These are phyloP conservation scores for Chrysotoxum bicinctum DNA, from an alignment of 2,888 invertebrate genomes.

Conservation along the genomic window DNA sequence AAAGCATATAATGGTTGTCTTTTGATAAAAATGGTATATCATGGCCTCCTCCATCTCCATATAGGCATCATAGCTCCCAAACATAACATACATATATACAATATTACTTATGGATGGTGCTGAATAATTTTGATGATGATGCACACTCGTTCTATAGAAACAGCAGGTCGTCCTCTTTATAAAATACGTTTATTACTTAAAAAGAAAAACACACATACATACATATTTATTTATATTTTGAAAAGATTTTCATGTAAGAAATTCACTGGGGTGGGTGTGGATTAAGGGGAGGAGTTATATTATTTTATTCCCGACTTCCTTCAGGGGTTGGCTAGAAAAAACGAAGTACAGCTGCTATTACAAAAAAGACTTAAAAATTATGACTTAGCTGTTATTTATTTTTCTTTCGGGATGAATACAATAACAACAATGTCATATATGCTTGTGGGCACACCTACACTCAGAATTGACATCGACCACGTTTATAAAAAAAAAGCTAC, in stretches of 20 bases:
- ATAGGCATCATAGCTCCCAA: neutral
- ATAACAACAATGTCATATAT: conserved; percentile 30
- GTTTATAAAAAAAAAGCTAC: conserved; percentile 1
- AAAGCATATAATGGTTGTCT: conserved; percentile 7
- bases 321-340: conserved; percentile 12
- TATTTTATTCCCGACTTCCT: conserved; percentile 32
- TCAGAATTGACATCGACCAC: conserved; percentile 42
- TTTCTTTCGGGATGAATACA: conserved; percentile 16
- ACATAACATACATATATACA: neutral
- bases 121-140: conserved; percentile 56
- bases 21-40: conserved; percentile 2
- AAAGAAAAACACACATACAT: neutral
- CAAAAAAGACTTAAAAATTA: conserved; percentile 41
- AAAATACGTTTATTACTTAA: conserved; percentile 44
- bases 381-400: conserved; percentile 44
- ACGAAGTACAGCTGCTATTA: conserved; percentile 21
- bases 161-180: conserved; percentile 11
- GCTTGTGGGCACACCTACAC: conserved; percentile 28
- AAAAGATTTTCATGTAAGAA: conserved; percentile 49
- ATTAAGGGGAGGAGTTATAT: neutral
- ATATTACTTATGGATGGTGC: neutral
- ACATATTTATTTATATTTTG: conserved; percentile 1
- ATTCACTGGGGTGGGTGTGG: neutral
- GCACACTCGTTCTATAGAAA: conserved; percentile 15
- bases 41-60: conserved; percentile 6